Conservation (phyloP, 2,888 invertebrate genomes). For the Neoaliturus tenellus region DNA sequence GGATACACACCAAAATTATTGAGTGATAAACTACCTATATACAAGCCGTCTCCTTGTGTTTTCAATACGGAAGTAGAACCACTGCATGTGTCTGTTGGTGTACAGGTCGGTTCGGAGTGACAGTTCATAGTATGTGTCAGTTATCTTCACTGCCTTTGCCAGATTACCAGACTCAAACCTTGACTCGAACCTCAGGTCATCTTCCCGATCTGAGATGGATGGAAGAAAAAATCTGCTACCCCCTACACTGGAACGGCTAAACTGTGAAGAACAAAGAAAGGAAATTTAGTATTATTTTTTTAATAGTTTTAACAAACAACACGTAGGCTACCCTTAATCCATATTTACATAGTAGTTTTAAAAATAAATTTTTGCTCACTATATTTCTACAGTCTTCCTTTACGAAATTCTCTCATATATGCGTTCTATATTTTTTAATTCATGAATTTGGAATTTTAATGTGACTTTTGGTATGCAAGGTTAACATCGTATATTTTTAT, state of each 20-base stretch:
- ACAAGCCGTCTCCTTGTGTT: slow-evolving; percentile 88
- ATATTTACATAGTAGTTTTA: too few relatives aligned
- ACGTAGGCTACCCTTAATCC: too few relatives aligned
- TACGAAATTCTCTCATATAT: too few relatives aligned
- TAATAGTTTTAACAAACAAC: too few relatives aligned
- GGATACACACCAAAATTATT: too few relatives aligned
- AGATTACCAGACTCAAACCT: slow-evolving; percentile 96
- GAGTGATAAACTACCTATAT: slow-evolving; percentile 80
- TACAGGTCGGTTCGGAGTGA: slow-evolving; percentile 91
- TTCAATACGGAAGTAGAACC: slow-evolving; percentile 95
- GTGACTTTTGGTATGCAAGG: too few relatives aligned
- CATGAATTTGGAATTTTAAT: too few relatives aligned
- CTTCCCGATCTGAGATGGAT: slow-evolving; percentile 78
- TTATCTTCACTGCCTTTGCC: slow-evolving; percentile 91
- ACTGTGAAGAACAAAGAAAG: slow-evolving; percentile 80
- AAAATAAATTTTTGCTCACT: too few relatives aligned
- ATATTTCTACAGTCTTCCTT: too few relatives aligned
- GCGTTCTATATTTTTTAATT: too few relatives aligned
- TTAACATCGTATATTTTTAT: too few relatives aligned
- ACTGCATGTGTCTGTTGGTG: slow-evolving; percentile 94
- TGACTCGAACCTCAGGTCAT: slow-evolving; percentile 90
- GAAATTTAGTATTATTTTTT: too few relatives aligned
- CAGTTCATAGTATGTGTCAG: slow-evolving; percentile 93
- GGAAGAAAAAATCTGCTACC: slow-evolving; percentile 82
- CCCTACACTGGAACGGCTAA: slow-evolving; percentile 88